phyloP scores from a whole-genome alignment of 2,113 vertebrate genomes.

The Orcinus orca region DNA sequence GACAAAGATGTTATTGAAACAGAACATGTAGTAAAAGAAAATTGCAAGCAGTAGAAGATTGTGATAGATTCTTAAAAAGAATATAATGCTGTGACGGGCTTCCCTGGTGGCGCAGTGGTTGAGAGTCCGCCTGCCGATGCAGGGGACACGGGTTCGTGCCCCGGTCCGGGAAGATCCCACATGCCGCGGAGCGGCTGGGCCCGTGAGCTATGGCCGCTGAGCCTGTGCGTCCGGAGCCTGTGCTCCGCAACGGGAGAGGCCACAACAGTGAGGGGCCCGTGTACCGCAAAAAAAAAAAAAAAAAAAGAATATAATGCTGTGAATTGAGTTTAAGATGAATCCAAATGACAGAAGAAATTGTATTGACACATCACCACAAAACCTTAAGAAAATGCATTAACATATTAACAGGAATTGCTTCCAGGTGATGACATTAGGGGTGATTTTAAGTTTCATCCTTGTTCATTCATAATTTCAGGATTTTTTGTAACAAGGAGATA shows the following conservation, averaged over 20 bases:
- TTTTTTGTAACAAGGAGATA: not conserved
- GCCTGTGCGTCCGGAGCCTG: no score
- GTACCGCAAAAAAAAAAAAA: no score
- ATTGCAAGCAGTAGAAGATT: not conserved
- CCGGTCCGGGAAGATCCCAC: no score
- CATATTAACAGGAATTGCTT: not conserved
- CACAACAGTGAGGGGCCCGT: no score
- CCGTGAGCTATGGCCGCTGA: no score
- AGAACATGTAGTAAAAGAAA: not conserved
- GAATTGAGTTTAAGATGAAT: not conserved
- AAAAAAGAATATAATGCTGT: not conserved
- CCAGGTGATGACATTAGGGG: not conserved
- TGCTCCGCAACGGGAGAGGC: no score
- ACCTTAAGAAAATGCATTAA: fast-evolving
- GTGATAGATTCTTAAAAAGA: not conserved
- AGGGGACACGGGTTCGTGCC: no score
- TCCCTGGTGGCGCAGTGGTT: no score
- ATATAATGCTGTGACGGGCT: no score
- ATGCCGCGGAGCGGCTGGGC: no score
- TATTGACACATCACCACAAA: no score
- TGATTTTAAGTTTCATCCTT: not conserved
- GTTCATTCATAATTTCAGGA: not conserved
- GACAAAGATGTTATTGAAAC: not conserved
- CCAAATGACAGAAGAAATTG: not conserved
- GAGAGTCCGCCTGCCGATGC: no score